Evolutionary conservation across 2,797 vertebrate species (phyloP).

Genomic region (Bufotes viridis): DNA sequence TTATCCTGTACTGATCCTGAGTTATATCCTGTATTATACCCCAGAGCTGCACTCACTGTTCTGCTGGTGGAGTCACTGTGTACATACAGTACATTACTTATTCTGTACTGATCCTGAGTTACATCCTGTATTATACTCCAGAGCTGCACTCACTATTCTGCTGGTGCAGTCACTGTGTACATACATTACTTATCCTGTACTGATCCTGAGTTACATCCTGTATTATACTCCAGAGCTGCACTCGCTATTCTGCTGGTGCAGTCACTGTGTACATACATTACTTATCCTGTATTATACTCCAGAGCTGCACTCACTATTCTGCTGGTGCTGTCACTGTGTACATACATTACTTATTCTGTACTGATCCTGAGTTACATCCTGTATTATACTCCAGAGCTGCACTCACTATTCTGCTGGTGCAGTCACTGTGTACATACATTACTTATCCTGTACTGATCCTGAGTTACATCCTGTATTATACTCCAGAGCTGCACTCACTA

Average conservation of each 20-base stretch:
- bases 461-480: no score
- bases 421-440: no score
- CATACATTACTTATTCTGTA: no score
- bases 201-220: neutral
- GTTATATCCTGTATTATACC: neutral
- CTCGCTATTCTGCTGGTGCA: neutral
- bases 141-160: neutral
- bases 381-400: no score
- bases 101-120: no score
- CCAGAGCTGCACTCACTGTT: neutral
- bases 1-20: neutral
- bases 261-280: slow-evolving; percentile 3
- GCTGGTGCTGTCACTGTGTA: neutral
- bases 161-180: neutral
- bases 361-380: no score
- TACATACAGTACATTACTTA: neutral
- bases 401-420: no score
- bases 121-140: neutral
- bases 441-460: no score
- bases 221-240: slow-evolving; percentile 4
- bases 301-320: neutral
- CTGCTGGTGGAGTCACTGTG: neutral
- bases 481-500: neutral
- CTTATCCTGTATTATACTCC: slow-evolving; percentile 3
- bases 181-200: neutral